Conservation (phyloP, 2,888 invertebrate species). For the Callosobruchus maculatus region DNA sequence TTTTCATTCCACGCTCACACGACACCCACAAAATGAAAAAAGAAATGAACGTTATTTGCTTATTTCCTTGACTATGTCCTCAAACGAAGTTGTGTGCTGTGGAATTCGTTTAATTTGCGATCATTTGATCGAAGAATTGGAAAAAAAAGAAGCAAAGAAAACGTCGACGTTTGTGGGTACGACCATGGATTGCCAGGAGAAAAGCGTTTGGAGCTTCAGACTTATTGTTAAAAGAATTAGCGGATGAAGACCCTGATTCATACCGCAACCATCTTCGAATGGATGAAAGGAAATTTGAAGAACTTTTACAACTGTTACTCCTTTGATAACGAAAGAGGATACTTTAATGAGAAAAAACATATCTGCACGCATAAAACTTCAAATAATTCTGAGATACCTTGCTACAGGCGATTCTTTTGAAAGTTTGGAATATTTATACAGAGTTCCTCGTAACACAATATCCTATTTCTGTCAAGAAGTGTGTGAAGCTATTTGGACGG, state of each 20-base stretch:
- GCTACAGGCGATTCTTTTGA: constrained; percentile 2
- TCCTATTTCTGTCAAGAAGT: constrained; percentile 5
- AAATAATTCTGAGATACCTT: constrained; percentile 2
- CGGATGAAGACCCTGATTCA: background rate
- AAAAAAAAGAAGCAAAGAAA: background rate
- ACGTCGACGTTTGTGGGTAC: constrained; percentile 3
- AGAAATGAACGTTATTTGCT: too few species aligned
- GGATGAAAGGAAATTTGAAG: background rate
- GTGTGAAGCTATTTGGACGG: constrained; percentile 3
- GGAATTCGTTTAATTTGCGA: background rate
- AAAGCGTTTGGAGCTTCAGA: background rate
- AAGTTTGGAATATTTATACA: constrained; percentile 6
- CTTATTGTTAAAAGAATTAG: background rate
- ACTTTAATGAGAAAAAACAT: constrained; percentile 1
- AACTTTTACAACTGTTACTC: constrained; percentile 1
- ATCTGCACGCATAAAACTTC: background rate
- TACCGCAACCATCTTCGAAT: background rate
- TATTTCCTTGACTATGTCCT: too few species aligned
- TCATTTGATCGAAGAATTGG: background rate
- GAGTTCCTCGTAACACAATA: constrained; percentile 5
- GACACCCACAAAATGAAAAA: too few species aligned
- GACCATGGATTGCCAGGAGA: background rate
- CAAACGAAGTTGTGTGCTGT: background rate
- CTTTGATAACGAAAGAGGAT: constrained; percentile 1
- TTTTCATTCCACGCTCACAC: too few species aligned